Evolutionary conservation across 2,113 vertebrate genomes (phyloP).

Genomic region (Menura novaehollandiae): DNA sequence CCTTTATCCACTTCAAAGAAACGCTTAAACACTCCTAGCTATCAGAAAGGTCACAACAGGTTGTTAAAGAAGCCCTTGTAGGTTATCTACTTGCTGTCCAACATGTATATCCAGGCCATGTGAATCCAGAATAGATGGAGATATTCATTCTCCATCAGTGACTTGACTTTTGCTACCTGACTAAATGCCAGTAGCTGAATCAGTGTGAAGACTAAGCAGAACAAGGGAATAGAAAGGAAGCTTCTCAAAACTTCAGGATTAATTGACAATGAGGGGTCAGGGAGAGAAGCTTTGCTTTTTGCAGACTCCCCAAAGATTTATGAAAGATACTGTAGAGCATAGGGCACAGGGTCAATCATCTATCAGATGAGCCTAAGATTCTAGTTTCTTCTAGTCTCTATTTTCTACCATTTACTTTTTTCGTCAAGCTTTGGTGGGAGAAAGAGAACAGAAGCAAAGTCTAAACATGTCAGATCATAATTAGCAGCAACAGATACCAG

Average conservation of each 20-base stretch:
- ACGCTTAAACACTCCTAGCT: background rate
- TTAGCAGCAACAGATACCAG: background rate
- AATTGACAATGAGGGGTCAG: background rate
- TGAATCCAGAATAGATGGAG: background rate
- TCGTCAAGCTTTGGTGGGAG: background rate
- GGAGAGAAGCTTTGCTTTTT: background rate
- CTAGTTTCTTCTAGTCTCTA: background rate
- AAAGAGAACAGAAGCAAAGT: background rate
- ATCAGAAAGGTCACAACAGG: background rate
- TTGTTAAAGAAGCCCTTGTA: background rate
- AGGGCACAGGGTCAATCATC: background rate
- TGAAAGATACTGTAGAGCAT: background rate
- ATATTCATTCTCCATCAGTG: background rate
- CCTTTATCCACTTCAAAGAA: background rate
- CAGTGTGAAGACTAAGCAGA: background rate
- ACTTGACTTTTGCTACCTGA: background rate
- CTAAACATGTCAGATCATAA: background rate
- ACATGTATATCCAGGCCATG: accelerated
- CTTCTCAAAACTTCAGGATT: background rate
- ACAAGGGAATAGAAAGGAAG: background rate
- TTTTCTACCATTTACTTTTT: background rate
- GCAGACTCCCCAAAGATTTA: background rate
- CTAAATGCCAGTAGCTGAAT: background rate
- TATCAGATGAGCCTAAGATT: background rate
- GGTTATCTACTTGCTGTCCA: background rate